Conservation (phyloP, 2,888 invertebrate species). For the Cheilosia vernalis region DNA sequence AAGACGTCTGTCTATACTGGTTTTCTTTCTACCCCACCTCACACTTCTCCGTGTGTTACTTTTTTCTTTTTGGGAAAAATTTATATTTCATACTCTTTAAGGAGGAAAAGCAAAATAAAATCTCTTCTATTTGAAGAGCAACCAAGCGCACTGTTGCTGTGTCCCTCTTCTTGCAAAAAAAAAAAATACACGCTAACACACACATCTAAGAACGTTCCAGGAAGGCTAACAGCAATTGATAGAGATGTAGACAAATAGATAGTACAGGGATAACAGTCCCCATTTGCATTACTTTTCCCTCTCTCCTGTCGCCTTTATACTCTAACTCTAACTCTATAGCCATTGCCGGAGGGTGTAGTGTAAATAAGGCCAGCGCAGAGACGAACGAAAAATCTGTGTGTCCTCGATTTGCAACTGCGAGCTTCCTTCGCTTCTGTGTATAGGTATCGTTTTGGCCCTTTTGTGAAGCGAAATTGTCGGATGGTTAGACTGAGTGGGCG, state of each 20-base stretch:
- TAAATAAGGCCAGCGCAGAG: constrained; percentile 36
- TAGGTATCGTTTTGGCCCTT: constrained; percentile 11
- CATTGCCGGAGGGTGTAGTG: constrained; percentile 18
- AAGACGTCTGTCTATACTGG: constrained; percentile 63
- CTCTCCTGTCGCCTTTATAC: background rate
- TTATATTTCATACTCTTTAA: constrained; percentile 57
- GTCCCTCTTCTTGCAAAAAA: constrained; percentile 15
- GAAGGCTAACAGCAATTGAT: constrained; percentile 66
- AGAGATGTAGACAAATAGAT: constrained; percentile 69
- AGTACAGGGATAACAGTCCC: constrained; percentile 68
- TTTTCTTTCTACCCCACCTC: background rate
- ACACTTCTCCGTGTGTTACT: background rate
- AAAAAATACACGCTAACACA: background rate
- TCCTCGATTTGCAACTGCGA: constrained; percentile 54
- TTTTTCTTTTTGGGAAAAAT: constrained; percentile 17
- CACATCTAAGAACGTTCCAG: background rate
- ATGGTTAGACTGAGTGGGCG: constrained; percentile 17
- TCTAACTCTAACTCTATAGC: background rate
- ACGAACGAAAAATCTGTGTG: constrained; percentile 33
- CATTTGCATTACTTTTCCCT: constrained; percentile 55
- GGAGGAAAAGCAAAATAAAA: constrained; percentile 30
- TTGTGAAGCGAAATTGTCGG: constrained; percentile 44
- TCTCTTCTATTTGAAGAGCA: constrained; percentile 60
- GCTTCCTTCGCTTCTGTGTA: background rate
- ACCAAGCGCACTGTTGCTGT: constrained; percentile 66